Evolutionary conservation across 2,888 invertebrate genomes (phyloP), one percentile per base, ranked within the genome.

Genomic region (Actias luna): DNA sequence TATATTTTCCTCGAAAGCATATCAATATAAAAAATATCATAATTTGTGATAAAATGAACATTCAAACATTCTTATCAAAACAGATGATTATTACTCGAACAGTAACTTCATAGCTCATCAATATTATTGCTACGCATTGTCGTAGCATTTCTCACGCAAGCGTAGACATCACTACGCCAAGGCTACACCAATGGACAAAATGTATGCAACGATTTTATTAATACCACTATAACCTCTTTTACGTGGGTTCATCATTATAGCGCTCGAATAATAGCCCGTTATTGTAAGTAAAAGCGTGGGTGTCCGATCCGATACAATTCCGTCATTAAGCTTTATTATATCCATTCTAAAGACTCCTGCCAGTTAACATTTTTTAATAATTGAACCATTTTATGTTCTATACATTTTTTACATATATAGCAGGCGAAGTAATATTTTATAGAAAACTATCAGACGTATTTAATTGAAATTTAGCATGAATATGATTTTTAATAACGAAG

Each of bases 161-260:
- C 35, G 58, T 58, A 58, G 58, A 58, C 35, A 36, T 29, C 33
- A 33, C 31, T 57, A 57, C 57, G 57, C 33, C 31, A 50, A 10
- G 46, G 25, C 46, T 50, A 50, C 46, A 50, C 25, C 22, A 22
- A 22, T 22, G 12, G 46, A 25, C 25, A 50, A 25, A 8, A 12
- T 25, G 1, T 7, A 18, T 29, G 55, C 55, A 27, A 46, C 7
- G 7, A 46, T 39, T 50, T 25, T 50, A 7, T 50, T 7, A 50
- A 50, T 25, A 12, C 12, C 25, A 39, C 4, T 50, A 10, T 50
- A 50, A 50, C 12, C 12, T 25, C 1, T 55, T 18, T 7, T 29
- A n/a, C 29, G 55, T 55, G 29, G 55, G 55, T n/a, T n/a, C 16
- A 5, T 29, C 29, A n/a, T 29, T 55, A 55, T 29, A 55, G 16